phyloP scores from a whole-genome alignment of 2,113 vertebrate species.

The Donacobius atricapilla region DNA sequence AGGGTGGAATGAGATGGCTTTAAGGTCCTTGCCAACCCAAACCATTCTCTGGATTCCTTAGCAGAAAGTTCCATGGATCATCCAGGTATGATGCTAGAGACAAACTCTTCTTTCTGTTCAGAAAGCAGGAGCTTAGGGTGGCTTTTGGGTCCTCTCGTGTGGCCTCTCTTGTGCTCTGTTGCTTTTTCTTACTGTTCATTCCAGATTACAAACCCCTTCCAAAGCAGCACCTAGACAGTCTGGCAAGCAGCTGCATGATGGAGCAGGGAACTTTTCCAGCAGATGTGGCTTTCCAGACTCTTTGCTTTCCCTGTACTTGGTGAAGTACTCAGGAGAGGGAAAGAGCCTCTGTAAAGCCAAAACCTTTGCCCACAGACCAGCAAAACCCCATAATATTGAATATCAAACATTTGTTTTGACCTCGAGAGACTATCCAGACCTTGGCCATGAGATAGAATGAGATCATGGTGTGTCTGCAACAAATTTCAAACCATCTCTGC shows the following conservation, averaged over 20 bases:
- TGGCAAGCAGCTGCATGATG: not conserved
- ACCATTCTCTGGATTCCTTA: not conserved
- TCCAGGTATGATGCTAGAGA: not conserved
- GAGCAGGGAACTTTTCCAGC: not conserved
- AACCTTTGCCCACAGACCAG: not conserved
- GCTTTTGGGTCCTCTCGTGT: not conserved
- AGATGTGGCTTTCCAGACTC: not conserved
- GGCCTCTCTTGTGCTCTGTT: not conserved
- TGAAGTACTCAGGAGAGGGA: not conserved
- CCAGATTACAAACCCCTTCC: not conserved
- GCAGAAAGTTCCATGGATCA: not conserved
- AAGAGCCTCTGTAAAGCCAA: not conserved
- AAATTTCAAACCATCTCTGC: not conserved
- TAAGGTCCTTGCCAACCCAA: not conserved
- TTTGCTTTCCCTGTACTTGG: not conserved
- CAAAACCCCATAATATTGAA: not conserved
- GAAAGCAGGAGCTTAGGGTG: not conserved
- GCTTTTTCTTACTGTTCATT: not conserved
- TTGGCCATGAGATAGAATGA: not conserved
- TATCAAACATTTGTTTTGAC: not conserved
- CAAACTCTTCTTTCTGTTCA: not conserved
- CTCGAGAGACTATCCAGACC: not conserved
- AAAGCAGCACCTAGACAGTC: not conserved
- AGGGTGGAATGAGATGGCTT: fast-evolving
- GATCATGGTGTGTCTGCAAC: not conserved